A percentile compares a stretch with the other conserved stretches of the same genome.
These are phyloP conservation scores for Micrasema longulum DNA, from an alignment of 1,140 invertebrate species.

Conservation along the genomic window DNA sequence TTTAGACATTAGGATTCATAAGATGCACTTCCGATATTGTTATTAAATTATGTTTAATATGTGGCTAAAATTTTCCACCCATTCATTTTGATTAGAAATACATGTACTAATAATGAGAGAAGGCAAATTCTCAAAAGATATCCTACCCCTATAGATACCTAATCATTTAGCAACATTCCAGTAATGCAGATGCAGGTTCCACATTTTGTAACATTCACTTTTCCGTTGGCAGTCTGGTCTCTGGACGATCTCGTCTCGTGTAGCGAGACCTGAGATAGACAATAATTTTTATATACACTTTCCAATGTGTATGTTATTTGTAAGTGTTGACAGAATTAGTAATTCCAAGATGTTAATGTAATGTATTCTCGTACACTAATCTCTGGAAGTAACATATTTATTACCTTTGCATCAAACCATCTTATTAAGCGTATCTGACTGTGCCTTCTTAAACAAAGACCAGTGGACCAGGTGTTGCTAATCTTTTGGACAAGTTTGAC, in stretches of 20 bases:
- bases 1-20: not conserved
- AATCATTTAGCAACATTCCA: too few species aligned
- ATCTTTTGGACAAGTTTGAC: not conserved
- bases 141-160: too few species aligned
- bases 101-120: too few species aligned
- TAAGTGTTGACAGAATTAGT: slow-evolving; percentile 9
- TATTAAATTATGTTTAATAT: too few species aligned
- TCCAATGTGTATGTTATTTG: slow-evolving; percentile 22
- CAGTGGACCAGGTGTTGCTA: slow-evolving; percentile 25
- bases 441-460: slow-evolving; percentile 22
- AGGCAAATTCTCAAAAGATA: too few species aligned
- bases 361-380: too few species aligned
- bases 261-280: slow-evolving; percentile 15
- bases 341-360: too few species aligned
- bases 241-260: not conserved
- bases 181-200: too few species aligned
- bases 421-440: not conserved
- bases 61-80: too few species aligned
- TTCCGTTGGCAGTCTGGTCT: not conserved
- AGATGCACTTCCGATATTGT: not conserved
- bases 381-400: not conserved
- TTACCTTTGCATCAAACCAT: not conserved
- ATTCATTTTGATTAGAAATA: too few species aligned
- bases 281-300: slow-evolving; percentile 23
- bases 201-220: not conserved